A percentile compares a stretch with the other conserved stretches of the same genome.
phyloP scores from a whole-genome alignment of 30 jellyfish, hydroid and myxozoan species.

The Aurelia sp. region DNA sequence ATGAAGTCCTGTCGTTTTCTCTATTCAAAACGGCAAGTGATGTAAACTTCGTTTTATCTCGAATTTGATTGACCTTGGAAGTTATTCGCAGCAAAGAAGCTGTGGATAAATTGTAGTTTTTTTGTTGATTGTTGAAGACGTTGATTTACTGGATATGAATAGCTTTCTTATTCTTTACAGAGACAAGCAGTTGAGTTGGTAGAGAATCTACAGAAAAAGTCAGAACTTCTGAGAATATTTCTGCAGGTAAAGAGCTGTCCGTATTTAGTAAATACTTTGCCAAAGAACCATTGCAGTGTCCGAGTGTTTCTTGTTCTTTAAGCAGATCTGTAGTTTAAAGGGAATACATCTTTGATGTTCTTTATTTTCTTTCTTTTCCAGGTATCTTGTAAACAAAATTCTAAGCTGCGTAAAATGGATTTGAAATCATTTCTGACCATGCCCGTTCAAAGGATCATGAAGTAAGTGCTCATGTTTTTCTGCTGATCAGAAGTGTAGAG shows the following conservation, averaged over 20 bases:
- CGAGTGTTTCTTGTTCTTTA: too few species aligned
- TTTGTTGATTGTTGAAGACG: background rate
- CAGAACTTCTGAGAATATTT: conserved; percentile 72
- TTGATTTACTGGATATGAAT: background rate
- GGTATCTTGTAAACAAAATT: conserved; percentile 81
- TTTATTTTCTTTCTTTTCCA: background rate
- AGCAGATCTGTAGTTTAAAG: too few species aligned
- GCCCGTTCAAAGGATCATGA: conserved; percentile 94
- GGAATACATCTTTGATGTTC: background rate
- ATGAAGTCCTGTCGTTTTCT: too few species aligned
- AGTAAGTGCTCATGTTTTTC: conserved; percentile 25
- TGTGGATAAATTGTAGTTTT: too few species aligned
- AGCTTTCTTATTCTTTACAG: conserved; percentile 10
- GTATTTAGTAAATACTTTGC: background rate
- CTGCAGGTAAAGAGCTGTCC: conserved; percentile 43
- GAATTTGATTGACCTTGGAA: too few species aligned
- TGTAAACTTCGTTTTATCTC: too few species aligned
- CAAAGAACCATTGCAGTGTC: too few species aligned
- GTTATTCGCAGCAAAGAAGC: too few species aligned
- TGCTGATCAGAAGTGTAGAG: too few species aligned
- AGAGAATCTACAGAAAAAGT: conserved; percentile 64
- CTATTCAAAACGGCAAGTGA: too few species aligned
- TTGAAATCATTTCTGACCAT: conserved; percentile 79
- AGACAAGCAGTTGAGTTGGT: conserved; percentile 66
- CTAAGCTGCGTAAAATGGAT: conserved; percentile 87